These are phyloP conservation scores for Helarctos malayanus DNA, from an alignment of 2,797 vertebrate genomes.

Conservation along the genomic window DNA sequence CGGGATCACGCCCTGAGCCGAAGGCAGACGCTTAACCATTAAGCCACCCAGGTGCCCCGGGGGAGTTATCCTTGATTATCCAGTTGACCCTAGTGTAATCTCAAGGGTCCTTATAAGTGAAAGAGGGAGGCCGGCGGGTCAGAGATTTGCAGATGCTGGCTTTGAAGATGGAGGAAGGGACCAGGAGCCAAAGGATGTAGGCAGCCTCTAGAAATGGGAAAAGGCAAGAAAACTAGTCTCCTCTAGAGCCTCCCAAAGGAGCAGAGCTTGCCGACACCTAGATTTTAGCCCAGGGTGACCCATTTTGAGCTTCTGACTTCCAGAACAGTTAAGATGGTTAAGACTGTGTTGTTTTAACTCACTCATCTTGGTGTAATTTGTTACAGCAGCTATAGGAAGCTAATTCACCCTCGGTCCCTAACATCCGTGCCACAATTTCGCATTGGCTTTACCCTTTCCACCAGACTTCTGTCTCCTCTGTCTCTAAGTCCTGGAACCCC, in stretches of 20 bases:
- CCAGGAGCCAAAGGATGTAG: not conserved
- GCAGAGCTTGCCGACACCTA: not conserved
- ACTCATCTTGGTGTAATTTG: not conserved
- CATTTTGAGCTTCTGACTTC: not conserved
- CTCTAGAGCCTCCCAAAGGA: not conserved
- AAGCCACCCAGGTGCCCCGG: too few relatives aligned
- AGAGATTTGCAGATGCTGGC: not conserved
- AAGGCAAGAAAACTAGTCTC: not conserved
- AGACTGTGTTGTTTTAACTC: not conserved
- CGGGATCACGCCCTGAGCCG: too few relatives aligned
- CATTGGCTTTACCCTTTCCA: not conserved
- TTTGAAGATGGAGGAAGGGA: not conserved
- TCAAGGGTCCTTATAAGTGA: not conserved
- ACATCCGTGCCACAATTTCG: not conserved
- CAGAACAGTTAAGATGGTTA: not conserved
- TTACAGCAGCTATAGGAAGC: not conserved
- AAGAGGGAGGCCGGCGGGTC: not conserved
- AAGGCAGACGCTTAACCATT: too few relatives aligned
- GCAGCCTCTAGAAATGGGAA: not conserved
- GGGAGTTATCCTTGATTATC: not conserved
- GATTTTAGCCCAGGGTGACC: not conserved
- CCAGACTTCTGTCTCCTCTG: rapidly evolving
- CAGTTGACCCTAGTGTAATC: not conserved
- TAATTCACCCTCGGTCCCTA: not conserved
- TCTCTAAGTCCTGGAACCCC: not conserved